Conservation (phyloP, 1,140 invertebrate genomes). For the Calosoma granatense region DNA sequence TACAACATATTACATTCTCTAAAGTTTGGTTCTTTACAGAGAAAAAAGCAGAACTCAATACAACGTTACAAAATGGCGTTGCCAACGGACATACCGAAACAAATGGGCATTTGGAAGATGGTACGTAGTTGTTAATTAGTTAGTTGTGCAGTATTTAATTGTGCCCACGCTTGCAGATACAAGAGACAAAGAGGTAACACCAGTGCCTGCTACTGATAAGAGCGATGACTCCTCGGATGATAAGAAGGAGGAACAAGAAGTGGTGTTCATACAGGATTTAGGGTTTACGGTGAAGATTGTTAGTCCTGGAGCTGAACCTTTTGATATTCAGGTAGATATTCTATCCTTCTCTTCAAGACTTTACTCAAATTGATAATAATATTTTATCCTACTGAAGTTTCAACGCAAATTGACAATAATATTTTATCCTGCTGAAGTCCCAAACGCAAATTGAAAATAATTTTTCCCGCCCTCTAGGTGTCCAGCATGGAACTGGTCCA, state of each 20-base stretch:
- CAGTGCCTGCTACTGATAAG: slow-evolving; percentile 24
- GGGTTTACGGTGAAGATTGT: slow-evolving; percentile 89
- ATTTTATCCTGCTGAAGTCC: neutral
- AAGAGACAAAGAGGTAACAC: neutral
- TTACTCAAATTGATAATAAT: slow-evolving; percentile 11
- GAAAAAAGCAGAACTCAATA: neutral
- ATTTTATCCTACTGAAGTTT: slow-evolving; percentile 7
- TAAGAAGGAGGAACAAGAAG: slow-evolving; percentile 59
- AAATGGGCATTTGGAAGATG: neutral
- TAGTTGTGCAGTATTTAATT: neutral
- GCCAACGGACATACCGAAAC: neutral
- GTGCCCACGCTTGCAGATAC: neutral
- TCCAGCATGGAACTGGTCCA: slow-evolving; percentile 97
- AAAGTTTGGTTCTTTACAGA: too few relatives aligned
- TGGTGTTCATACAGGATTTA: slow-evolving; percentile 87
- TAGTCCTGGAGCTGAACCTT: slow-evolving; percentile 76
- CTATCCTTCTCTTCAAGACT: too few relatives aligned
- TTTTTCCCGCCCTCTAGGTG: too few relatives aligned
- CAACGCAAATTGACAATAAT: neutral
- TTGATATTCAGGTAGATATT: slow-evolving; percentile 76
- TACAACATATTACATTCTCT: too few relatives aligned
- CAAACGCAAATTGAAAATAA: too few relatives aligned
- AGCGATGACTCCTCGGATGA: slow-evolving; percentile 45
- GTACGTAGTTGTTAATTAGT: neutral
- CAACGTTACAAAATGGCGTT: neutral